Evolutionary conservation across 2,888 invertebrate genomes (phyloP).

Genomic region (Ochropleura leucogaster): DNA sequence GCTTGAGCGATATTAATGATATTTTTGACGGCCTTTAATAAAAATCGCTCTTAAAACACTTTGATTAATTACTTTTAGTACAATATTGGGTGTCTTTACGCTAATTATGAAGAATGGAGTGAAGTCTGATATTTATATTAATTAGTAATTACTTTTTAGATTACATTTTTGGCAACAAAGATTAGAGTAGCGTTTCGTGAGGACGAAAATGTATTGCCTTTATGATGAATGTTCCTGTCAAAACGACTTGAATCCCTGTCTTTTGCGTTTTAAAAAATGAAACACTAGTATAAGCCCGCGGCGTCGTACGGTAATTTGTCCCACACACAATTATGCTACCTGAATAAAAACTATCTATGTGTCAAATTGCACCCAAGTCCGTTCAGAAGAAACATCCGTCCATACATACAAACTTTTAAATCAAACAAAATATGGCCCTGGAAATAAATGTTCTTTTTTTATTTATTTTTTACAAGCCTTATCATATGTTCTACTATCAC

Average conservation of each 20-base stretch:
- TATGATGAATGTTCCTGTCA: slow-evolving; percentile 45
- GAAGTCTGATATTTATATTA: slow-evolving; percentile 34
- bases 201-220: slow-evolving; percentile 32
- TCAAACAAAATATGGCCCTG: background rate
- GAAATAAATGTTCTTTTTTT: background rate
- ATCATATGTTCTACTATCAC: no score
- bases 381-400: no score
- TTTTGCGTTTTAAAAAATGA: background rate
- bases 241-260: background rate
- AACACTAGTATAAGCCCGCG: background rate
- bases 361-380: background rate
- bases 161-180: slow-evolving; percentile 38
- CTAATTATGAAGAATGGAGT: slow-evolving; percentile 55
- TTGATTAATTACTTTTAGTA: slow-evolving; percentile 61
- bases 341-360: background rate
- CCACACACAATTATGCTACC: background rate
- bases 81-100: slow-evolving; percentile 60
- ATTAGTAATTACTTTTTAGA: slow-evolving; percentile 56
- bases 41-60: slow-evolving; percentile 46
- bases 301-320: background rate
- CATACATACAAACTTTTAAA: no score
- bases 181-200: background rate
- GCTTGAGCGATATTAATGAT: slow-evolving; percentile 64
- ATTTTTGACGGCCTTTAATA: slow-evolving; percentile 58
- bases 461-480: no score